Evolutionary conservation across 2,797 vertebrate species (phyloP).

Genomic region (Macropus fuliginosus): DNA sequence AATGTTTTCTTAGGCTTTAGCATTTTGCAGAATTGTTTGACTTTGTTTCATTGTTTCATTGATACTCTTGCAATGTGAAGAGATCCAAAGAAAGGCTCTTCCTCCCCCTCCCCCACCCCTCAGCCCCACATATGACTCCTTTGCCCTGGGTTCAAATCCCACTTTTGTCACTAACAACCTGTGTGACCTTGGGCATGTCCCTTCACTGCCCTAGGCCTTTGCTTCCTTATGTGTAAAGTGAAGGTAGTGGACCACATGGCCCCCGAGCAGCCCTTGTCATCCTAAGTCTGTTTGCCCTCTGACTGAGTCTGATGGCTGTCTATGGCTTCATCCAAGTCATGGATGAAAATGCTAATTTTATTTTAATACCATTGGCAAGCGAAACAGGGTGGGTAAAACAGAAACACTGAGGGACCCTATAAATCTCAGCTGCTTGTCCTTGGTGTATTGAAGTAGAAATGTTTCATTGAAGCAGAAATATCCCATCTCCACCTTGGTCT

Average conservation of each 20-base stretch:
- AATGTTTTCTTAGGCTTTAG: not conserved
- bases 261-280: not conserved
- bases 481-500: not conserved
- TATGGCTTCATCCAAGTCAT: not conserved
- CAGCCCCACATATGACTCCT: not conserved
- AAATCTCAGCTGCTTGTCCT: not conserved
- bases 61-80: not conserved
- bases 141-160: not conserved
- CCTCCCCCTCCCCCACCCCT: not conserved
- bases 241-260: not conserved
- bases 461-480: not conserved
- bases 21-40: not conserved
- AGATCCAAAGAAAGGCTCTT: not conserved
- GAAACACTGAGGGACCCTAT: not conserved
- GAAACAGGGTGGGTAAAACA: not conserved
- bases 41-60: not conserved
- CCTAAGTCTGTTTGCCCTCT: not conserved
- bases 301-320: not conserved
- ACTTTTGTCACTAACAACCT: not conserved
- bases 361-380: not conserved
- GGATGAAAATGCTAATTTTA: not conserved
- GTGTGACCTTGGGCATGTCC: not conserved
- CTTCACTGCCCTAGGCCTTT: not conserved
- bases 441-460: not conserved
- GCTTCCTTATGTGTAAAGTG: not conserved